phyloP scores from a whole-genome alignment of 1,140 invertebrate genomes.

The Bombus haemorrhoidalis region DNA sequence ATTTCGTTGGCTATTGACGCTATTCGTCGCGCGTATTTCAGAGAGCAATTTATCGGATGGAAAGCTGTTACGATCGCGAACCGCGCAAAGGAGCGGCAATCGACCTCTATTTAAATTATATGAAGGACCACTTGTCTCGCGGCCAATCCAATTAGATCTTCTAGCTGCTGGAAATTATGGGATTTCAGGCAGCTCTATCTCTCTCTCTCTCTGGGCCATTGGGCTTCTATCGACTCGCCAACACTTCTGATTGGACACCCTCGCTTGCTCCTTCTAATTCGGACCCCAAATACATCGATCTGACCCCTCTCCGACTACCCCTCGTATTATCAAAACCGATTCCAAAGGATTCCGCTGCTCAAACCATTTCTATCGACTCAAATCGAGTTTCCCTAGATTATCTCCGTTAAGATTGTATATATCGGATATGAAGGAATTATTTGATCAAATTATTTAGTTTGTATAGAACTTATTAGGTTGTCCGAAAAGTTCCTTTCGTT shows the following conservation, averaged over 20 bases:
- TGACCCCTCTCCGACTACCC: too few species aligned
- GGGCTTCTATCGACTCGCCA: slow-evolving; percentile 25
- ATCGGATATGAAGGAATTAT: neutral
- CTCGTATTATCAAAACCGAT: slow-evolving; percentile 5
- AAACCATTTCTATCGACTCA: neutral
- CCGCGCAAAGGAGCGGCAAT: slow-evolving; percentile 7
- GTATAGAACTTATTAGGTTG: too few species aligned
- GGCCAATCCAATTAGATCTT: slow-evolving; percentile 51
- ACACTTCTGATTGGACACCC: slow-evolving; percentile 2
- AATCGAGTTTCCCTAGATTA: neutral
- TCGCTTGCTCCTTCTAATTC: slow-evolving; percentile 20
- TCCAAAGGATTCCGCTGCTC: neutral
- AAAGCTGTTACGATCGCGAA: slow-evolving; percentile 18
- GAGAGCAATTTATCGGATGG: slow-evolving; percentile 49
- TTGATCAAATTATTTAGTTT: neutral
- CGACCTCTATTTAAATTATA: slow-evolving; percentile 55
- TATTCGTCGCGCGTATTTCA: slow-evolving; percentile 20
- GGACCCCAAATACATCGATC: neutral
- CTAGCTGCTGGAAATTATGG: slow-evolving; percentile 47
- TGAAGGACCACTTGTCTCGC: slow-evolving; percentile 45
- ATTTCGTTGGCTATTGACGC: neutral
- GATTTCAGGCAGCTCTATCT: slow-evolving; percentile 19
- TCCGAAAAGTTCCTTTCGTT: too few species aligned
- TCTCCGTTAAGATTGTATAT: neutral
- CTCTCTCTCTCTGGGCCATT: slow-evolving; percentile 8